These are phyloP conservation scores for Polyodon spathula DNA, from an alignment of 2,113 vertebrate species.

Conservation along the genomic window DNA sequence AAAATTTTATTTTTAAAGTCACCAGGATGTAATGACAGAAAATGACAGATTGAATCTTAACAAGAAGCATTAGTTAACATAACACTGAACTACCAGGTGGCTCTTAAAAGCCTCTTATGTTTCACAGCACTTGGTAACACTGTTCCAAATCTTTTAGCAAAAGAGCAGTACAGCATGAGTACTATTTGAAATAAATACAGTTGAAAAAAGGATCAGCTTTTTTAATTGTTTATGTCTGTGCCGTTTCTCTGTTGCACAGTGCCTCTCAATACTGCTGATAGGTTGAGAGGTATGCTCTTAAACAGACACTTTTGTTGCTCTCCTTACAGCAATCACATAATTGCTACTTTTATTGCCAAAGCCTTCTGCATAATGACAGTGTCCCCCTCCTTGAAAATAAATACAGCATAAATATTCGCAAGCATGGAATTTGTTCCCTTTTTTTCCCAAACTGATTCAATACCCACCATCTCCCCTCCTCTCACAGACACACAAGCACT, in stretches of 20 bases:
- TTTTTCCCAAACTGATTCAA: slow-evolving; percentile 30
- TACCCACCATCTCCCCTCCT: not conserved
- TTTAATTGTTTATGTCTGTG: not conserved
- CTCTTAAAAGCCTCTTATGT: too few species aligned
- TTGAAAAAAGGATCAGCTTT: too few species aligned
- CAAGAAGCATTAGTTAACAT: too few species aligned
- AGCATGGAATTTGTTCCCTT: slow-evolving; percentile 50
- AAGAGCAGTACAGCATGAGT: too few species aligned
- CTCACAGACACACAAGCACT: not conserved
- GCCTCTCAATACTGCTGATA: not conserved
- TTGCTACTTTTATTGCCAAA: not conserved
- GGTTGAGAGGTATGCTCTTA: not conserved
- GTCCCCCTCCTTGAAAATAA: slow-evolving; percentile 52
- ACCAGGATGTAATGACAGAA: too few species aligned
- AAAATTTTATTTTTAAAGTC: too few species aligned
- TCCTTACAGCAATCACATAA: not conserved
- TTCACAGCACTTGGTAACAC: too few species aligned
- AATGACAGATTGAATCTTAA: too few species aligned
- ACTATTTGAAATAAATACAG: too few species aligned
- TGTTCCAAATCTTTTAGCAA: too few species aligned
- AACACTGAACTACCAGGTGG: too few species aligned
- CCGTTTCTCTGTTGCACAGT: not conserved
- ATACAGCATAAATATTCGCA: slow-evolving; percentile 48
- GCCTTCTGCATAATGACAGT: slow-evolving; percentile 37
- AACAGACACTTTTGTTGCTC: not conserved